Evolutionary conservation across 2,113 vertebrate species (phyloP), one percentile per base, ranked within the genome.

Genomic region (Callospermophilus lateralis): DNA sequence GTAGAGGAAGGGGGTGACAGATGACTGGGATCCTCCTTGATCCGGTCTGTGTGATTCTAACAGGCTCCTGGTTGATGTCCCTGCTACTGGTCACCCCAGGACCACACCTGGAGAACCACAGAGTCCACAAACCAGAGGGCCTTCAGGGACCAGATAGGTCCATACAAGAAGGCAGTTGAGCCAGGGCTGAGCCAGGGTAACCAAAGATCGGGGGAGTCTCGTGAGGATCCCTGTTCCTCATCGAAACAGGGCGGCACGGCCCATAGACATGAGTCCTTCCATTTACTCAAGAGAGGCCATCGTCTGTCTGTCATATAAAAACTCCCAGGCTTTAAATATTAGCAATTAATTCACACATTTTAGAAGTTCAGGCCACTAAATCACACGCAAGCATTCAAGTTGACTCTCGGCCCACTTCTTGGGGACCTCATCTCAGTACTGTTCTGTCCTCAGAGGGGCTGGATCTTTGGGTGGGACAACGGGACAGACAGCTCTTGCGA

Each of bases 241-340:
- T 30, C 68, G 58, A 11, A 39, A 20, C 6, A 3, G 2, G 32
- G 22, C 4, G 19, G 20, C 24, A 3, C 0, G 1, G 12, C 45
- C 28, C 3, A 9, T 37, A 84, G 61, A 79, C 8, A 26, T 20
- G 30, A 58, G 65, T 37, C 28, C 24, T 67, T 72, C 32, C 7
- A 4, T 73, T 95, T 92, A 80, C 58, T 84, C 16, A 45, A 87
- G 81, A 89, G 76, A 93, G n/a, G 39, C 26, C 39, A 12, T 22
- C 73, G 37, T 55, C 48, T 90, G 34, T n/a, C 73, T 67, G 77
- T 58, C 12, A n/a, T 58, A 37, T 51, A 80, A 83, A 93, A 85
- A 90, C 20, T 55, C 26, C 39, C 65, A 20, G 39, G 1, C 24
- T 78, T 81, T 78, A 88, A 73, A 65, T 89, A n/a, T 51, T 30